phyloP scores from a whole-genome alignment of 1,140 invertebrate genomes.

The Drosophila kurseongensis region DNA sequence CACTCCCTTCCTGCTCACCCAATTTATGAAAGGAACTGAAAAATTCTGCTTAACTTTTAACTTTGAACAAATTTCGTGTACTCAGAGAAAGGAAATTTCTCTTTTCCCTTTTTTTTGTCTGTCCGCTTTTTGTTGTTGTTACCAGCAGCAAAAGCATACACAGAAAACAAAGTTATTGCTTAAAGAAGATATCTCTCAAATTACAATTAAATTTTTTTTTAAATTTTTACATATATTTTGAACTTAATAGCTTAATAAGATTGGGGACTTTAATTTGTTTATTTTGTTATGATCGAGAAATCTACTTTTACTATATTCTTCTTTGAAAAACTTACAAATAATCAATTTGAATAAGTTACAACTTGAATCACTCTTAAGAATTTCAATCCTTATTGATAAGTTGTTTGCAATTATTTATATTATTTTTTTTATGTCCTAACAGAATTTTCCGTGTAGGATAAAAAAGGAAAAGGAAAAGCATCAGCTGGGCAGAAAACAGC shows the following conservation, averaged over 20 bases:
- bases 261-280: no score
- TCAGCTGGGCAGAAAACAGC: slow-evolving; percentile 28
- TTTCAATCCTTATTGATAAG: no score
- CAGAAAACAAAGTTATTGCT: neutral
- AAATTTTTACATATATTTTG: neutral
- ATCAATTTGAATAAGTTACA: no score
- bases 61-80: slow-evolving; percentile 56
- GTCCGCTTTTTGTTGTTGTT: slow-evolving; percentile 38
- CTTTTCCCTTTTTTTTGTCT: slow-evolving; percentile 30
- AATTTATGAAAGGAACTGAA: slow-evolving; percentile 54
- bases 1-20: slow-evolving; percentile 16
- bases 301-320: no score
- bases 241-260: no score
- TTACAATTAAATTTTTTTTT: no score
- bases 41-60: slow-evolving; percentile 55
- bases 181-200: no score
- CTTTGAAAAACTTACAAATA: no score
- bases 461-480: slow-evolving; percentile 3
- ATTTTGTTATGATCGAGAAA: no score
- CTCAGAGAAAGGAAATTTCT: slow-evolving; percentile 43
- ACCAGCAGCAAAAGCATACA: slow-evolving; percentile 29
- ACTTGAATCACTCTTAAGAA: no score
- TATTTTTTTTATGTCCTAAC: no score
- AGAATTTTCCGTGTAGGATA: slow-evolving; percentile 7
- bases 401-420: no score